Conservation (phyloP, 2,888 invertebrate genomes). For the Epicampocera succincta region DNA sequence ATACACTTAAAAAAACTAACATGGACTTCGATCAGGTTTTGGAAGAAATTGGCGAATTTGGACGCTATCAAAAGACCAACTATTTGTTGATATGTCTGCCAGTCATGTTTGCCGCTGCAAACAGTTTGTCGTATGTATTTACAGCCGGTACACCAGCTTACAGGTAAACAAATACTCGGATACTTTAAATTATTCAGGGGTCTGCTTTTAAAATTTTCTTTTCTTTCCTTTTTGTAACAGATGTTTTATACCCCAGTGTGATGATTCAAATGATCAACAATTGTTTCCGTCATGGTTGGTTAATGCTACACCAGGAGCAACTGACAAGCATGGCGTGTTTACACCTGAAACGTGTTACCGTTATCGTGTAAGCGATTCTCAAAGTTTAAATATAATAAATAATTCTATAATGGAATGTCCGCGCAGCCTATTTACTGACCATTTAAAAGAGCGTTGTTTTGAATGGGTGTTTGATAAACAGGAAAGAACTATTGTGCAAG, state of each 20-base stretch:
- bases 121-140: constrained; percentile 85
- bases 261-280: constrained; percentile 74
- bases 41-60: constrained; percentile 84
- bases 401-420: constrained; percentile 75
- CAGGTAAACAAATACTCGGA: constrained; percentile 79
- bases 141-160: constrained; percentile 84
- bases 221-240: constrained; percentile 74
- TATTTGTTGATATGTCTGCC: constrained; percentile 84
- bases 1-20: constrained; percentile 29
- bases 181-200: not conserved
- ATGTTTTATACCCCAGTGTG: constrained; percentile 84
- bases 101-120: constrained; percentile 84
- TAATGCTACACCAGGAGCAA: constrained; percentile 82
- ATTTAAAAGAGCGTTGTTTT: constrained; percentile 80
- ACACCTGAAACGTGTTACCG: constrained; percentile 78
- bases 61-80: constrained; percentile 83
- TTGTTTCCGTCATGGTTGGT: constrained; percentile 81
- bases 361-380: constrained; percentile 72
- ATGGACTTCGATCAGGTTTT: constrained; percentile 86
- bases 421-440: constrained; percentile 78
- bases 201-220: not conserved
- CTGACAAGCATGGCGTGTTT: constrained; percentile 75
- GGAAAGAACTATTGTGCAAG: constrained; percentile 84
- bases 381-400: not conserved
- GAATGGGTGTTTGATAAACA: constrained; percentile 83